Evolutionary conservation across 2,888 invertebrate species (phyloP).

Genomic region (Drosophila paranaensis): DNA sequence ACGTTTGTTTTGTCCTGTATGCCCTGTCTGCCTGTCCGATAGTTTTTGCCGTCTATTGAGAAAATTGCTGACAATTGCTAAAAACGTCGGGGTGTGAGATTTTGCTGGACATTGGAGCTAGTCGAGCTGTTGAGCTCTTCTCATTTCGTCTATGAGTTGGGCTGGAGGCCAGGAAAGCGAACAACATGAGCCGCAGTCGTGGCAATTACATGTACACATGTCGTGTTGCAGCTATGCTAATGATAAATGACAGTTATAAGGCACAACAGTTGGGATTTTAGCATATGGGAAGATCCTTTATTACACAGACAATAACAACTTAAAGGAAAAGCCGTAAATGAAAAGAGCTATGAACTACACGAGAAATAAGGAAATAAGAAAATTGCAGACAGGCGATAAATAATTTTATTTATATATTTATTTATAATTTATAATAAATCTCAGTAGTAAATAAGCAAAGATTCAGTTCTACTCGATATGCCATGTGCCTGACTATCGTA

Average conservation of each 20-base stretch:
- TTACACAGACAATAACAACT: no score
- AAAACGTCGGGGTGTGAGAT: slow-evolving; percentile 54
- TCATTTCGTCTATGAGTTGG: not conserved
- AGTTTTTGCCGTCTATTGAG: slow-evolving; percentile 69
- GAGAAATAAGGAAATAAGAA: not conserved
- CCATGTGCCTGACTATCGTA: no score
- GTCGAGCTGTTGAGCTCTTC: slow-evolving; percentile 2
- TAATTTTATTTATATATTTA: no score
- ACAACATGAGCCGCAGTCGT: slow-evolving; percentile 28
- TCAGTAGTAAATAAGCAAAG: no score
- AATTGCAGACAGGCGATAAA: no score
- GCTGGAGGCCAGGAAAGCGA: not conserved
- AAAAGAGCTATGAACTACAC: no score
- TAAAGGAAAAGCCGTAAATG: no score
- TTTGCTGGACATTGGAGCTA: no score
- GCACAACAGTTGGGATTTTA: slow-evolving; percentile 5
- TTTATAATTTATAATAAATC: no score
- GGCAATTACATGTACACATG: slow-evolving; percentile 44
- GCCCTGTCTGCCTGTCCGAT: slow-evolving; percentile 48
- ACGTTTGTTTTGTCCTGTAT: slow-evolving; percentile 67
- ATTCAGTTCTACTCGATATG: no score
- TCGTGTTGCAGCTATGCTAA: slow-evolving; percentile 32
- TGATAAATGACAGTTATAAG: slow-evolving; percentile 51
- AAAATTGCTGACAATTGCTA: slow-evolving; percentile 83
- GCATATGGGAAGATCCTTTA: no score